Evolutionary conservation across 2,797 vertebrate species (phyloP).

Genomic region (Sebastes trivittatus): DNA sequence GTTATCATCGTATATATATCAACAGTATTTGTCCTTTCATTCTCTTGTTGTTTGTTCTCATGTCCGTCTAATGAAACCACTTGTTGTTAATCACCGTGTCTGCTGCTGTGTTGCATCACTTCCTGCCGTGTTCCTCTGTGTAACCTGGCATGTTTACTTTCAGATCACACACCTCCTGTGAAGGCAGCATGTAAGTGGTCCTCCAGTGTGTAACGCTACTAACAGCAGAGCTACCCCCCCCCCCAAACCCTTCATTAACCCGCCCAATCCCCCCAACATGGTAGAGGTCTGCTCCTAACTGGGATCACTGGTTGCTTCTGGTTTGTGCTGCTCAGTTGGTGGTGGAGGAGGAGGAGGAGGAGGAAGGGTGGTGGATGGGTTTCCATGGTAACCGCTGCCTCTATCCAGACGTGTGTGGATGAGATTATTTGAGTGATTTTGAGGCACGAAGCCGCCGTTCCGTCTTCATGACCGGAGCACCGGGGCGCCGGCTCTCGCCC

Average conservation of each 20-base stretch:
- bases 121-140: conserved; percentile 22
- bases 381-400: conserved; percentile 41
- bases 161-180: conserved; percentile 89
- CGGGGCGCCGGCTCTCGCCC: neutral
- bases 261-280: neutral
- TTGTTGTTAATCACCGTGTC: too few species aligned
- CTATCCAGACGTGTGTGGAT: neutral
- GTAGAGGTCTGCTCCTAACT: conserved; percentile 3
- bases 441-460: neutral
- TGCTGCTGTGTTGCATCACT: conserved; percentile 37
- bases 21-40: neutral
- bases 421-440: conserved; percentile 5
- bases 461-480: neutral
- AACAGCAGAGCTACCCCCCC: conserved; percentile 46
- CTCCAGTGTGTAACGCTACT: conserved; percentile 66
- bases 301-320: conserved; percentile 1
- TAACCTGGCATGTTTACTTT: conserved; percentile 88
- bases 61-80: too few species aligned
- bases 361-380: conserved; percentile 19
- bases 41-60: neutral
- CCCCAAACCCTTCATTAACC: conserved; percentile 34
- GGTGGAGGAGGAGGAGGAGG: neutral
- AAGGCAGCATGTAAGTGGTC: conserved; percentile 90
- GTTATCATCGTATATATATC: too few species aligned
- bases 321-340: conserved; percentile 8